These are phyloP conservation scores for Coregonus ussuriensis DNA, from an alignment of 2,797 vertebrate species.

Conservation along the genomic window DNA sequence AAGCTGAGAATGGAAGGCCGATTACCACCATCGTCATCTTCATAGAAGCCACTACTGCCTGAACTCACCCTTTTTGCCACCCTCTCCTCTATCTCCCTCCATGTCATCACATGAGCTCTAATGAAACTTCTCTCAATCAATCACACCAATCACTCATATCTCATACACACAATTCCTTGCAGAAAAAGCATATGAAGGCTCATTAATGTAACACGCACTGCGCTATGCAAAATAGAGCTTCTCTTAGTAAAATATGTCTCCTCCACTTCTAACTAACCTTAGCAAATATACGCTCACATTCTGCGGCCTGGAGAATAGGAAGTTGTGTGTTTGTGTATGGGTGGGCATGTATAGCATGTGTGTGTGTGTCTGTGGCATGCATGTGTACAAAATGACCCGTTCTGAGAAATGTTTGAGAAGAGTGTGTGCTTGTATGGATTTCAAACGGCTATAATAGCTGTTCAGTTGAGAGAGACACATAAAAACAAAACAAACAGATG, in stretches of 20 bases:
- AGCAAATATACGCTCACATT: slow-evolving; percentile 56
- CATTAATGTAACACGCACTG: not conserved
- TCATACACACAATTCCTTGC: slow-evolving; percentile 1
- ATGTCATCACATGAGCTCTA: slow-evolving; percentile 25
- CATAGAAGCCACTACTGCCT: not conserved
- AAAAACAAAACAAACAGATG: slow-evolving; percentile 52
- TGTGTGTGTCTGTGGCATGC: not conserved
- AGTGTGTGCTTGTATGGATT: not conserved
- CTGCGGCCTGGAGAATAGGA: slow-evolving; percentile 38
- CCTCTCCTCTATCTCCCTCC: slow-evolving; percentile 29
- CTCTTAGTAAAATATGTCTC: slow-evolving; percentile 75
- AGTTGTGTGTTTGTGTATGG: not conserved
- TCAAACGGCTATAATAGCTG: slow-evolving; percentile 32
- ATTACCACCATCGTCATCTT: not conserved
- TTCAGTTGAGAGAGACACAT: slow-evolving; percentile 43
- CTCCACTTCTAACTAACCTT: slow-evolving; percentile 59
- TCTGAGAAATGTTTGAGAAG: slow-evolving; percentile 16
- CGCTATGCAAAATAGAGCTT: slow-evolving; percentile 76
- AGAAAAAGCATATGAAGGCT: slow-evolving; percentile 2
- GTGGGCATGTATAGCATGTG: not conserved
- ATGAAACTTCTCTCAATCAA: not conserved
- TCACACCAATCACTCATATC: not conserved
- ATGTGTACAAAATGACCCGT: slow-evolving; percentile 10
- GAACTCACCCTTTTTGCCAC: not conserved
- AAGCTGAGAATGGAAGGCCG: slow-evolving; percentile 38